Base-by-base conservation (phyloP, 35 echinoderm and acorn worm species). In the Apostichopus californicus region DNA sequence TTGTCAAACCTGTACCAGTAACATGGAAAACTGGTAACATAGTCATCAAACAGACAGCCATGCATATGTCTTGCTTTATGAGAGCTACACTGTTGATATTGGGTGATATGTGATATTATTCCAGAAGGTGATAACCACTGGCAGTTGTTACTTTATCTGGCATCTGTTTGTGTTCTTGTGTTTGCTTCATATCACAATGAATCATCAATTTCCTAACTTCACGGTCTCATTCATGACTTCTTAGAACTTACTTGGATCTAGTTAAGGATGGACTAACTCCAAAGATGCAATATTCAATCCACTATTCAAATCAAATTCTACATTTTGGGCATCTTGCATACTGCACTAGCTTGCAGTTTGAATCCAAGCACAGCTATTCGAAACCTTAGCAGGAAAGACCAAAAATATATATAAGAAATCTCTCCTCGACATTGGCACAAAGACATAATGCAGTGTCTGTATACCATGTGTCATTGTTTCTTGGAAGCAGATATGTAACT, bases 391-490 rank as follows among this genome's bases (percentile, higher is more conserved):
- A 9, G 53, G 73, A 56, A 90, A 90, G 17, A 90, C 88, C 52
- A 90, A 68, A 57, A 90, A 77, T 78, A 77, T 12, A 54, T n/a
- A n/a, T n/a, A n/a, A 90, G 0, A 63, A 90, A 77, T 23, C 46
- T 90, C 8, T 55, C 88, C 52, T 57, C 55, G 12, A 90, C 72
- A 20, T 21, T 90, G n/a, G 88, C 88, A 64, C 86, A 71, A 68
- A 52, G 9, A 12, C 86, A 88, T 55, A 0, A 23, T 88, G 23
- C 86, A 88, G 58, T 88, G 86, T 55, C 52, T 22, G 14, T 63
- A 65, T 55, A 88, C 52, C 3, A 21, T 17, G 26, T 88, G 60
- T 13, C 60, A 60, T 8, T 10, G 25, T 55, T 88, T 88, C 22
- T 6, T 88, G 55, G 86, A 88, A 68, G 58, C 5, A 15, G n/a